Evolutionary conservation across 2,113 vertebrate species (phyloP).

Genomic region (Oncorhynchus clarkii): DNA sequence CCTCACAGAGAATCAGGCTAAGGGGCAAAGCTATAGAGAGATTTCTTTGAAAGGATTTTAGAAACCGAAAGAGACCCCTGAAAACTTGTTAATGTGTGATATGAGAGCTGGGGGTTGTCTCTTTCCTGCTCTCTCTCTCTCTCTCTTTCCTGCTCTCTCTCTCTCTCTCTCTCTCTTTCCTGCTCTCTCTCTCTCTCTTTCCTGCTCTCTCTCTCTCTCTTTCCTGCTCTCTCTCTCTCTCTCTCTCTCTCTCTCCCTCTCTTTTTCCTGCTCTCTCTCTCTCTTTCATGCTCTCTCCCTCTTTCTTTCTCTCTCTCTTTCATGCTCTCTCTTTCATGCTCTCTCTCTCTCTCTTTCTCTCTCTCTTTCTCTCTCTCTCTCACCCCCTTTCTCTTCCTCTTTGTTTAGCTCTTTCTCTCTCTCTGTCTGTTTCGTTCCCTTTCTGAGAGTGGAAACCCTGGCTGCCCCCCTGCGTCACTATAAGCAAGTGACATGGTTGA

Average conservation of each 20-base stretch:
- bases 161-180: neutral
- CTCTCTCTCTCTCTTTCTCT: no score
- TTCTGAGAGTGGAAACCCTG: no score
- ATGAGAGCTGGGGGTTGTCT: neutral
- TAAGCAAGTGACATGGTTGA: no score
- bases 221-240: rapidly evolving
- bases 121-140: neutral
- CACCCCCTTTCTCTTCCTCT: no score
- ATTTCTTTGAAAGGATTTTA: neutral
- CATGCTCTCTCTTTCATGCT: neutral
- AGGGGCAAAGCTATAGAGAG: neutral
- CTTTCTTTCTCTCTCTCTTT: neutral
- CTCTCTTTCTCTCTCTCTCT: no score
- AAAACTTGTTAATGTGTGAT: neutral
- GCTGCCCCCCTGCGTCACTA: no score
- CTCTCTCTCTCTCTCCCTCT: no score
- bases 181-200: no score
- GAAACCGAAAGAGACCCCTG: neutral
- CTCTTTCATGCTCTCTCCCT: no score
- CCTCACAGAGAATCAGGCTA: neutral
- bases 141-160: no score
- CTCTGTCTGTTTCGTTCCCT: neutral
- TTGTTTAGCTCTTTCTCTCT: neutral
- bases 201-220: no score
- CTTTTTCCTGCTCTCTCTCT: neutral